A percentile compares a stretch with the other conserved stretches of the same genome.
phyloP scores from a whole-genome alignment of 2,113 vertebrate species.

The Actinemys pallida region DNA sequence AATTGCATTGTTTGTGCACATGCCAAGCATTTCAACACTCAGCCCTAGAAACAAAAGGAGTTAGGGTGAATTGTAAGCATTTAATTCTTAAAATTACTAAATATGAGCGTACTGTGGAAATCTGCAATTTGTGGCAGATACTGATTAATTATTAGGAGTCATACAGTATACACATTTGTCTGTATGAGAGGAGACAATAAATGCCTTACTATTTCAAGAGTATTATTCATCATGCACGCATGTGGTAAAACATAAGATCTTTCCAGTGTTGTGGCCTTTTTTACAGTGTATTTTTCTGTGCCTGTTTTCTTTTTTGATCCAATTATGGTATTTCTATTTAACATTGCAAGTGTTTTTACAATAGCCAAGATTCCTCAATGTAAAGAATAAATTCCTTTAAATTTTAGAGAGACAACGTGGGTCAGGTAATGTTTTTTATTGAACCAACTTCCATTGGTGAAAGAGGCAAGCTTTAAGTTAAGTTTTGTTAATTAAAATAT shows the following conservation, averaged over 20 bases:
- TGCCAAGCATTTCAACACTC: background rate
- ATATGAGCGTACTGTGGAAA: background rate
- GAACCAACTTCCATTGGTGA: background rate
- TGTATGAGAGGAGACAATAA: background rate
- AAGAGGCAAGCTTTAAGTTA: background rate
- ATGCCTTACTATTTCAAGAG: background rate
- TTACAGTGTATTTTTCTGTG: background rate
- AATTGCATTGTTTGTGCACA: rapidly evolving
- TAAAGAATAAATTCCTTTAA: conserved; percentile 33
- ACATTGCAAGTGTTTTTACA: conserved; percentile 2
- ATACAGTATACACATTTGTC: background rate
- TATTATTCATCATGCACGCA: background rate
- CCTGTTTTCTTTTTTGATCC: conserved; percentile 6
- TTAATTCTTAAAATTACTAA: background rate
- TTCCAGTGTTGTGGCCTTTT: background rate
- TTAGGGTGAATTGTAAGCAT: background rate
- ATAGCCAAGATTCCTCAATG: conserved; percentile 6
- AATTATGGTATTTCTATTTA: background rate
- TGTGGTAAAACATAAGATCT: background rate
- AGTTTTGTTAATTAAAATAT: conserved; percentile 20
- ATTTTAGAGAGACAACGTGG: background rate
- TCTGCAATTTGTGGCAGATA: background rate
- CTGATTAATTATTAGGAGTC: background rate
- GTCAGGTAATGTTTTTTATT: background rate
- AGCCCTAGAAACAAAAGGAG: background rate